Conservation (phyloP, 2,888 invertebrate species). For the Macrophya annulata region DNA sequence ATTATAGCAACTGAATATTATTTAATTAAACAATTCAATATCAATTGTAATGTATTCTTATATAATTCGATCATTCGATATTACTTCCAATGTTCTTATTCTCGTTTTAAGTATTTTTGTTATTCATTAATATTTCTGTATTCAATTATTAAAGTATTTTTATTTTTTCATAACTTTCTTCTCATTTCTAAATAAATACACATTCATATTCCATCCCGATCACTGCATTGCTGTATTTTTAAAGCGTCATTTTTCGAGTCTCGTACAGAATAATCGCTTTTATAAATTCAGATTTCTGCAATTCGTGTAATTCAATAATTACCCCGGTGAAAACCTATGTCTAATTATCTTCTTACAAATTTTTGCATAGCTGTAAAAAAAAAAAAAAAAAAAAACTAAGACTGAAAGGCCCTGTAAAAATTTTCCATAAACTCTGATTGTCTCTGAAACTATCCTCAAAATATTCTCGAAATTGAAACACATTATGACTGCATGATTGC, state of each 20-base stretch:
- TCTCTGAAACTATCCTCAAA: no score
- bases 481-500: no score
- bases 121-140: slow-evolving; percentile 13
- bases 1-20: background rate
- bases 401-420: no score
- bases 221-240: background rate
- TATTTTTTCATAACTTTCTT: slow-evolving; percentile 24
- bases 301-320: no score
- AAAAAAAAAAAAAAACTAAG: no score
- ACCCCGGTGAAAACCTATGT: no score
- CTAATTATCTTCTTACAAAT: no score
- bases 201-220: background rate
- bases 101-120: background rate
- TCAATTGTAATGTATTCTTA: background rate
- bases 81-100: slow-evolving; percentile 1
- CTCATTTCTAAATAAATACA: background rate
- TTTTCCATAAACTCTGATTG: no score
- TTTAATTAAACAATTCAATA: background rate
- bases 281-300: no score
- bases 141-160: slow-evolving; percentile 29
- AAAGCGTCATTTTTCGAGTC: background rate
- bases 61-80: background rate
- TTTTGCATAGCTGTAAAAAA: no score
- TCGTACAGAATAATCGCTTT: no score
- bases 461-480: no score